Evolutionary conservation across 2,888 invertebrate genomes (phyloP), one percentile per base, ranked within the genome.

Genomic region (Torymus texanus): DNA sequence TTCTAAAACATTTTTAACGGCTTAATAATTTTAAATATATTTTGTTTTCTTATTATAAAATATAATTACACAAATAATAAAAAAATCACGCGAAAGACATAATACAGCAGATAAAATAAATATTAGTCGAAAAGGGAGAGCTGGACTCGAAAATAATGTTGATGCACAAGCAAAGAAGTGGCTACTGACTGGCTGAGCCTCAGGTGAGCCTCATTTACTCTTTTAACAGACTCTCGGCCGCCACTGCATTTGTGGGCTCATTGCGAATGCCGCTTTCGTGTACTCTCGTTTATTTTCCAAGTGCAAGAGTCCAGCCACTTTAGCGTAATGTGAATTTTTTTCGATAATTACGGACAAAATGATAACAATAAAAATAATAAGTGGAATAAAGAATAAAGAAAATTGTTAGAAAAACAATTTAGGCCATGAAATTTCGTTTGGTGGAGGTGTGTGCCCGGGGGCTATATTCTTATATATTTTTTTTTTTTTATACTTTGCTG

Each of bases 351-450:
- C 56, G 24, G 14, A 53, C 8, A n/a, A 75, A 62, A 67, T 50
- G 29, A 76, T 75, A 76, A 67, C 51, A 61, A 29, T 2, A 58
- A 41, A 58, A 68, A 16, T n/a, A 29, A 63, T 56, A 4, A 14
- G n/a, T 73, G 14, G 5, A 67, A 16, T 16, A 16, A 75, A 21
- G 76, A 82, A 8, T 41, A 41, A 41, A 41, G 8, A 8, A 41
- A 85, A 85, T 87, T 88, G 90, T 90, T 90, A 90, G 90, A 90
- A 90, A 90, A 90, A 90, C 90, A 90, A 90, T 90, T 89, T 88
- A 86, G 82, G 78, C 77, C 59, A 62, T 14, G 67, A 83, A 78
- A 81, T 79, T 80, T 78, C 67, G 59, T 61, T 75, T 82, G 88
- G 87, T 88, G 88, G 84, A 87, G 87, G 86, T 86, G 82, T 41